Conservation (phyloP, 2,888 invertebrate species). For the Cordilura impudica region DNA sequence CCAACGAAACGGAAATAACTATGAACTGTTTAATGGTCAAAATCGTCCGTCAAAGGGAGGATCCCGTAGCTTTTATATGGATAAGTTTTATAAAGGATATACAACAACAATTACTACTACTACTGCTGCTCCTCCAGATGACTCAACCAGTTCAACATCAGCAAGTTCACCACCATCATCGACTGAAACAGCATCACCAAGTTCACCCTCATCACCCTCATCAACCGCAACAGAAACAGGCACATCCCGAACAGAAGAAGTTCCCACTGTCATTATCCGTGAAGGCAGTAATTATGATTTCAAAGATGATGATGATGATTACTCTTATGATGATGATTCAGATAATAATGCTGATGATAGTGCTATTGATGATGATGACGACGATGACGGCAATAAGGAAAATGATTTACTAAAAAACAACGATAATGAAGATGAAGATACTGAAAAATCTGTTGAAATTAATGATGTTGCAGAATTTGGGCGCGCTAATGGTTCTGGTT, state of each 20-base stretch:
- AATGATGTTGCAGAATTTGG: background rate
- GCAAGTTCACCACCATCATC: background rate
- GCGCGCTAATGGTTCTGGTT: background rate
- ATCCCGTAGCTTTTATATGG: background rate
- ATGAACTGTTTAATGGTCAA: constrained; percentile 3
- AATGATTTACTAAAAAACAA: background rate
- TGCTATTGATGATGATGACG: background rate
- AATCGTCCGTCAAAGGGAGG: background rate
- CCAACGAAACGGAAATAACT: background rate
- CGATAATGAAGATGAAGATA: background rate
- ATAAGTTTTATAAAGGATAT: background rate
- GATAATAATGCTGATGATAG: background rate
- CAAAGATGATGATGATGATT: constrained; percentile 4
- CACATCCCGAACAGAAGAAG: background rate
- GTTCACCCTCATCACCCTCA: background rate
- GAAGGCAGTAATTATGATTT: background rate
- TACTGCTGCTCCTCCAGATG: background rate
- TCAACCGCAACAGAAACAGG: background rate
- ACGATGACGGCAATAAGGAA: background rate
- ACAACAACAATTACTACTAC: constrained; percentile 17
- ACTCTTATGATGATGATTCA: too few relatives aligned
- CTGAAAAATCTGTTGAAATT: background rate
- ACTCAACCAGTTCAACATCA: background rate
- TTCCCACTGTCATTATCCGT: background rate
- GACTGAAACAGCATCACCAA: background rate